These are phyloP conservation scores for Ernsta delagoae DNA, from an alignment of 2,888 invertebrate species.

Conservation along the genomic window DNA sequence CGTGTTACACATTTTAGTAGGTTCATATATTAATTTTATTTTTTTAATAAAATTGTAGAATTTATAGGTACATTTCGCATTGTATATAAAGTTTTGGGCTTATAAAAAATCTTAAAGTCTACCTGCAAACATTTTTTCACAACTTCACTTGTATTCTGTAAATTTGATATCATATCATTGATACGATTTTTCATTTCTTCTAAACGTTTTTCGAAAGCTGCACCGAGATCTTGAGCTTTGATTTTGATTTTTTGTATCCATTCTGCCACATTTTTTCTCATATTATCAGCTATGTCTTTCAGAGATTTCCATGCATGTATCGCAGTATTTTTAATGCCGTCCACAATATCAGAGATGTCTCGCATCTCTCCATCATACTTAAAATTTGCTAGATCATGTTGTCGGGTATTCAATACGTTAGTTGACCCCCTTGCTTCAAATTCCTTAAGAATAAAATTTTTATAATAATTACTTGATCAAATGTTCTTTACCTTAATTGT, in stretches of 20 bases:
- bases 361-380: background rate
- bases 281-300: slow-evolving; percentile 50
- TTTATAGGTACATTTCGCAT: background rate
- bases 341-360: slow-evolving; percentile 47
- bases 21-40: no score
- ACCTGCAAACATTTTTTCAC: slow-evolving; percentile 56
- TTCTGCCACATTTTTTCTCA: slow-evolving; percentile 48
- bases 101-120: slow-evolving; percentile 30
- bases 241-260: slow-evolving; percentile 51
- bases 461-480: no score
- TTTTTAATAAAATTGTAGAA: no score
- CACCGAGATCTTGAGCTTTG: slow-evolving; percentile 46
- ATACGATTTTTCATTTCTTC: slow-evolving; percentile 47
- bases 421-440: background rate
- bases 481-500: no score
- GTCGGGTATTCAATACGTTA: background rate
- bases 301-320: slow-evolving; percentile 52
- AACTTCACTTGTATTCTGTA: slow-evolving; percentile 47
- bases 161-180: slow-evolving; percentile 45
- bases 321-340: slow-evolving; percentile 51
- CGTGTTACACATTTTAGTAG: no score
- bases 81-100: no score
- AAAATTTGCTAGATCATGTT: background rate
- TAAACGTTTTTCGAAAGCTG: slow-evolving; percentile 47
- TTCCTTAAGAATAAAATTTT: background rate